Evolutionary conservation across 2,113 vertebrate species (phyloP).

Genomic region (Cinclus mexicanus): DNA sequence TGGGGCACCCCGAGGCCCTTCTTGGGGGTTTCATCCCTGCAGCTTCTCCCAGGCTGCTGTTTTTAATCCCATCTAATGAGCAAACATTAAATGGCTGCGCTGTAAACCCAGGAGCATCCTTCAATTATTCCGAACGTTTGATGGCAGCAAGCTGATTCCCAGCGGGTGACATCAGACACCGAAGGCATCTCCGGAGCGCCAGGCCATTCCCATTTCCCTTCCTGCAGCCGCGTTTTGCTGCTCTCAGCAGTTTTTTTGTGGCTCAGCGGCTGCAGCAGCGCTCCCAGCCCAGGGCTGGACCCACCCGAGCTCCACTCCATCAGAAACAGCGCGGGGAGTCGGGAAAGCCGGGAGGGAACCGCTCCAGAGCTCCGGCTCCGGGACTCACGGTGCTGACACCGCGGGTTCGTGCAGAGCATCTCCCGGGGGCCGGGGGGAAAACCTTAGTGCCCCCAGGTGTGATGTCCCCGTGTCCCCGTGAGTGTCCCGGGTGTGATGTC

Average conservation of each 20-base stretch:
- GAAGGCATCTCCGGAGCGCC: not conserved
- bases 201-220: not conserved
- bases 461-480: not conserved
- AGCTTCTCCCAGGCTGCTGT: not conserved
- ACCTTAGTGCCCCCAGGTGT: not conserved
- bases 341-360: not conserved
- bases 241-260: not conserved
- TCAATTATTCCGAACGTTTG: not conserved
- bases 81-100: rapidly evolving
- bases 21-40: not conserved
- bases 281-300: not conserved
- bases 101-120: not conserved
- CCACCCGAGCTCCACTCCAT: not conserved
- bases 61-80: not conserved
- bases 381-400: not conserved
- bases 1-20: not conserved
- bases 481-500: rapidly evolving
- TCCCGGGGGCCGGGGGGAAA: rapidly evolving
- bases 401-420: not conserved
- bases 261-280: not conserved
- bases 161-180: not conserved
- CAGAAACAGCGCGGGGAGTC: not conserved
- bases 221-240: not conserved
- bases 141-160: not conserved
- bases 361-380: not conserved